Percentiles rank a stretch among this genome's conserved stretches.
phyloP scores from a whole-genome alignment of 2,113 vertebrate species.

The Zosterops lateralis region DNA sequence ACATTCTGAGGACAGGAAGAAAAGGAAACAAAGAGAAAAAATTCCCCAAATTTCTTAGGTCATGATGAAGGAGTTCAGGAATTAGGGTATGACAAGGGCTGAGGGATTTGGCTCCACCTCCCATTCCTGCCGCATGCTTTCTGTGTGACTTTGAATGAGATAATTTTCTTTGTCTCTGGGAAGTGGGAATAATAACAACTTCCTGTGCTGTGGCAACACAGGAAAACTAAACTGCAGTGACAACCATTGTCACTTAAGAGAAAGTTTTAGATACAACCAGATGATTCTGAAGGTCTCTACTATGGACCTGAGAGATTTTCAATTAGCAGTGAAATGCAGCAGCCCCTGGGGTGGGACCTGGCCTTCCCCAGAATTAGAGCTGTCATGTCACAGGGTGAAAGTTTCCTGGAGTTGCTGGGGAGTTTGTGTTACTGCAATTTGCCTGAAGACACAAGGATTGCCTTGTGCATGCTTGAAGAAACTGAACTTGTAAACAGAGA shows the following conservation, averaged over 20 bases:
- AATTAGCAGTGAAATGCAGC: neutral
- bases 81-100: neutral
- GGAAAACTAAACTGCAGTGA: neutral
- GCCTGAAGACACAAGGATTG: neutral
- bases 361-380: neutral
- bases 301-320: neutral
- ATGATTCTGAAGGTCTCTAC: neutral
- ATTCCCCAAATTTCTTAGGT: neutral
- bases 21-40: constrained; percentile 29
- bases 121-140: neutral
- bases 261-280: neutral
- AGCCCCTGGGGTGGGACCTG: neutral
- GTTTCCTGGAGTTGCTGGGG: neutral
- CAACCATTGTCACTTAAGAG: neutral
- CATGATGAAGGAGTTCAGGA: constrained; percentile 20
- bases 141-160: neutral
- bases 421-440: neutral
- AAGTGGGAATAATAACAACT: neutral
- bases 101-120: neutral
- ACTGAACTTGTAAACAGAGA: neutral
- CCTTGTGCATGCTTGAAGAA: neutral
- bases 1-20: constrained; percentile 40
- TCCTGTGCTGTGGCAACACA: neutral
- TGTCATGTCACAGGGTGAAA: rapidly evolving
- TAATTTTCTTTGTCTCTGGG: neutral